These are phyloP conservation scores for Hormaphis cornu DNA, from an alignment of 1,140 invertebrate species.

Conservation along the genomic window DNA sequence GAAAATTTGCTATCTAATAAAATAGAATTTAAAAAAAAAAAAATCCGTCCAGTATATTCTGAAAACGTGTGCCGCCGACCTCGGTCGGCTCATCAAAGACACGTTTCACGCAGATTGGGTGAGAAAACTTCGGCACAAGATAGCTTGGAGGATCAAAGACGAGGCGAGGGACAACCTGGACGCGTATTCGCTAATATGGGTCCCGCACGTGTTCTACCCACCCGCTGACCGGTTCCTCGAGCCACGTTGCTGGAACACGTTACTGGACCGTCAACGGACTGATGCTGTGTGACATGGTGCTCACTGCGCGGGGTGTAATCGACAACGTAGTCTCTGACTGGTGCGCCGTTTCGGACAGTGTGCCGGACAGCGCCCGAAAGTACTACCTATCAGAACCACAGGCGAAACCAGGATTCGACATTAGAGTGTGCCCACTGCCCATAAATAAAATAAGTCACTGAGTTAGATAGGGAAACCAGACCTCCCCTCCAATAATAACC, in stretches of 20 bases:
- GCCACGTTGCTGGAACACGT: conserved; percentile 82
- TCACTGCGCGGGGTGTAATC: conserved; percentile 68
- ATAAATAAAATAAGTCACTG: not conserved
- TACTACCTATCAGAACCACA: no score
- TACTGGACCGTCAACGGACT: conserved; percentile 77
- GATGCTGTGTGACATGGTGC: conserved; percentile 60
- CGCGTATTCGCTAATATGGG: conserved; percentile 61
- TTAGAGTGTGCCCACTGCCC: not conserved
- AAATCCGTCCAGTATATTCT: no score
- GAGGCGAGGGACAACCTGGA: conserved; percentile 53
- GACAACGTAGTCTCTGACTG: conserved; percentile 60
- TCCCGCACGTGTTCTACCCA: conserved; percentile 69
- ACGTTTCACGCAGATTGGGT: conserved; percentile 50
- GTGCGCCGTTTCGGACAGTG: conserved; percentile 56
- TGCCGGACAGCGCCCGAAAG: no score
- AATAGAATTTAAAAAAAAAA: no score
- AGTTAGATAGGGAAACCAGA: not conserved
- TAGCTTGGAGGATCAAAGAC: conserved; percentile 56
- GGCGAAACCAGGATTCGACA: not conserved
- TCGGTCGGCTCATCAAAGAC: no score
- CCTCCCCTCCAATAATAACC: not conserved
- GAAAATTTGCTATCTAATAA: no score
- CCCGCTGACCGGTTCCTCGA: conserved; percentile 80
- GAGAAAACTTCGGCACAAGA: conserved; percentile 58
- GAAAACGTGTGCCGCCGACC: no score